These are phyloP conservation scores for Euplexia lucipara DNA, from an alignment of 2,888 invertebrate species.

Conservation along the genomic window DNA sequence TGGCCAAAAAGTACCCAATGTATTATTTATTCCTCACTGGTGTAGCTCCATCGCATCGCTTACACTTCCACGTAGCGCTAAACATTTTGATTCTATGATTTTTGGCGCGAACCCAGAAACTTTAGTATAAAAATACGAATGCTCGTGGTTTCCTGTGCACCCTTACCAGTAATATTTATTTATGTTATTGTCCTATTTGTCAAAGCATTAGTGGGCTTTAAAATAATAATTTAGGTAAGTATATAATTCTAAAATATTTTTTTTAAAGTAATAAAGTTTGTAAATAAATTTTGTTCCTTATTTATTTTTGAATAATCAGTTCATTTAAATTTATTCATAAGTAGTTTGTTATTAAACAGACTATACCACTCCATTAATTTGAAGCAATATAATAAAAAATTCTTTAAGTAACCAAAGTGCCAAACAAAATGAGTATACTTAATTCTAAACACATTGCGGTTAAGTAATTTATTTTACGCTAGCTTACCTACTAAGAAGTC, in stretches of 20 bases:
- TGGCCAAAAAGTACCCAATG: conserved; percentile 17
- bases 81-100: conserved; percentile 57
- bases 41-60: conserved; percentile 28
- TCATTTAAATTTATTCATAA: neutral
- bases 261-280: neutral
- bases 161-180: conserved; percentile 43
- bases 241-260: too few relatives aligned
- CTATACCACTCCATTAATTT: neutral
- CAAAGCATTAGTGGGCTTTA: neutral
- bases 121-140: conserved; percentile 59
- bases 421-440: neutral
- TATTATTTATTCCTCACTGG: conserved; percentile 25
- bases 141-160: conserved; percentile 59
- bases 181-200: conserved; percentile 5
- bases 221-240: neutral
- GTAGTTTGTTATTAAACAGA: neutral
- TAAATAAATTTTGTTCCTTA: neutral
- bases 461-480: neutral
- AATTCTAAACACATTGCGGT: neutral
- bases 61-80: conserved; percentile 27
- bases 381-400: neutral
- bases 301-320: neutral
- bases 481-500: neutral
- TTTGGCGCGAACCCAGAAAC: conserved; percentile 62
- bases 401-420: neutral